Percentiles rank a stretch among this genome's conserved stretches.
These are phyloP conservation scores for Rhopilema esculentum DNA, from an alignment of 30 jellyfish, hydroid and myxozoan species.

Conservation along the genomic window DNA sequence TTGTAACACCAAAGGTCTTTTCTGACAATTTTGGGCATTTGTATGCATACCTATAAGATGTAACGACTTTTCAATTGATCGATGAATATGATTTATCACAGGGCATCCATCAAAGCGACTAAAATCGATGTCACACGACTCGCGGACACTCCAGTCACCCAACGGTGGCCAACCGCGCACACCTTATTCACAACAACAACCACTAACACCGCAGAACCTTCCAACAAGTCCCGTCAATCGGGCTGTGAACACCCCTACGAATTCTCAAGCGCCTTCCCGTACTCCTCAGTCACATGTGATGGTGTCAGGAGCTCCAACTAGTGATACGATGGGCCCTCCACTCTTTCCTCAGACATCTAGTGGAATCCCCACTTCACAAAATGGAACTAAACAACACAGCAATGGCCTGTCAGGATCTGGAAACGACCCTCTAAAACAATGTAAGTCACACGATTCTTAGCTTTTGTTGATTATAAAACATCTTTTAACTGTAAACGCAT, in stretches of 20 bases:
- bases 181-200: slow-evolving; percentile 85
- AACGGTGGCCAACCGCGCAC: slow-evolving; percentile 83
- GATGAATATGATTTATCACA: too few relatives aligned
- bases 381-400: slow-evolving; percentile 23
- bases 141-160: slow-evolving; percentile 81
- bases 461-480: too few relatives aligned
- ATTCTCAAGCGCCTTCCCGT: slow-evolving; percentile 57
- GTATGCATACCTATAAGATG: too few relatives aligned
- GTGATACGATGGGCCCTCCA: slow-evolving; percentile 73
- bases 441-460: slow-evolving; percentile 6
- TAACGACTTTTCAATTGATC: too few relatives aligned
- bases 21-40: neutral
- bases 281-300: slow-evolving; percentile 68
- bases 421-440: slow-evolving; percentile 41
- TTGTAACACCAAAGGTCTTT: too few relatives aligned
- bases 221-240: slow-evolving; percentile 59
- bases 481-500: too few relatives aligned
- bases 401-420: slow-evolving; percentile 31
- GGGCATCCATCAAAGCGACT: slow-evolving; percentile 90
- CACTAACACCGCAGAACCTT: slow-evolving; percentile 85
- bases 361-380: slow-evolving; percentile 48
- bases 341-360: slow-evolving; percentile 58
- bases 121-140: slow-evolving; percentile 79
- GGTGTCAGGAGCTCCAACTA: slow-evolving; percentile 65
- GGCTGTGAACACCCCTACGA: slow-evolving; percentile 63